These are phyloP conservation scores for Proteles cristata DNA, from an alignment of 2,113 vertebrate species.

Conservation along the genomic window DNA sequence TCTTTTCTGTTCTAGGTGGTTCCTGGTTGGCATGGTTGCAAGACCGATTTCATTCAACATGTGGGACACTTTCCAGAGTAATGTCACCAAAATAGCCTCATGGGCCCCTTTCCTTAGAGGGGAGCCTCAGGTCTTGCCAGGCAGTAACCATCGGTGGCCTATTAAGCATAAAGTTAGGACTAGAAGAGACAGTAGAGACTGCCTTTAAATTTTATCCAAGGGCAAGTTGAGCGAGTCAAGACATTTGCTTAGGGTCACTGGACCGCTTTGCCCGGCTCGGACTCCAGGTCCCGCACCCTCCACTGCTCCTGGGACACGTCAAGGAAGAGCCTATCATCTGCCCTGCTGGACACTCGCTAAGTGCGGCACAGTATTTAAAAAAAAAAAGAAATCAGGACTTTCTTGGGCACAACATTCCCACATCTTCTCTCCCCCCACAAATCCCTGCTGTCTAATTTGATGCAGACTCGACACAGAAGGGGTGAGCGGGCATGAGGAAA, in stretches of 20 bases:
- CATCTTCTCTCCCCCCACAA: background rate
- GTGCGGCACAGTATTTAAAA: background rate
- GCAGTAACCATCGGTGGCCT: background rate
- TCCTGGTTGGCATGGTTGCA: background rate
- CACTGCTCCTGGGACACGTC: background rate
- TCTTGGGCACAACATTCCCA: background rate
- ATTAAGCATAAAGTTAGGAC: background rate
- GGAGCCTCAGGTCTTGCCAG: background rate
- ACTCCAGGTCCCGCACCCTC: background rate
- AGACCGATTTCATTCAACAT: background rate
- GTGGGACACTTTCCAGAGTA: background rate
- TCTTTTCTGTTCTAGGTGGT: background rate
- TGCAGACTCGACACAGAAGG: background rate
- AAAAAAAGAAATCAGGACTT: background rate
- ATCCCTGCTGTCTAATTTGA: background rate
- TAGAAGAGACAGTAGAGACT: background rate
- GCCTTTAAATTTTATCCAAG: background rate
- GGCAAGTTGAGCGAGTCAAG: background rate
- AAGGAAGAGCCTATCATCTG: background rate
- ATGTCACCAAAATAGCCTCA: background rate
- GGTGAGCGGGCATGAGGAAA: slow-evolving; percentile 60
- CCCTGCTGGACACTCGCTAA: background rate
- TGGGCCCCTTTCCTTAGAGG: background rate
- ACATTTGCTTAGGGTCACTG: background rate
- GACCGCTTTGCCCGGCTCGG: background rate